These are phyloP conservation scores for Holacanthus passer DNA, from an alignment of 2,113 vertebrate species.

Conservation along the genomic window DNA sequence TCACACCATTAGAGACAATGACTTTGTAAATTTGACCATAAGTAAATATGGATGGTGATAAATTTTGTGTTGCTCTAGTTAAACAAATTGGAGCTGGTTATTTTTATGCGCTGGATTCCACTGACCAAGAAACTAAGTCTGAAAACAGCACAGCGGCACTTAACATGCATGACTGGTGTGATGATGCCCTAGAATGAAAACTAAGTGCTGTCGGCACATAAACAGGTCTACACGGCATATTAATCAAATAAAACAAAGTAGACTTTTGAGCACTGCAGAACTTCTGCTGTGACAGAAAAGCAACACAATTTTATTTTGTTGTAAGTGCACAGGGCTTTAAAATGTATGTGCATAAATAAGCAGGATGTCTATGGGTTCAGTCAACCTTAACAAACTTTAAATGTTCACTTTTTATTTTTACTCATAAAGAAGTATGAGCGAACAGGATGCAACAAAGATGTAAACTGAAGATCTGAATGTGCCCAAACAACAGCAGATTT, in stretches of 20 bases:
- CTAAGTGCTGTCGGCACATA: background rate
- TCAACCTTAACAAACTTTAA: background rate
- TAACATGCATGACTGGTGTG: slow-evolving; percentile 7
- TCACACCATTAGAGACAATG: background rate
- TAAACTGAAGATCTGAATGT: background rate
- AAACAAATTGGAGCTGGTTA: background rate
- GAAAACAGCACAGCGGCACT: background rate
- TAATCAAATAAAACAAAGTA: background rate
- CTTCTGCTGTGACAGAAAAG: background rate
- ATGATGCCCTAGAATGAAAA: background rate
- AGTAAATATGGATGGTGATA: background rate
- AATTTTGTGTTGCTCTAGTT: background rate
- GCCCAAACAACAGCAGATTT: background rate
- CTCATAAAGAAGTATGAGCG: no score
- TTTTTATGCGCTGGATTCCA: background rate
- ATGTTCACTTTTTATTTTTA: background rate
- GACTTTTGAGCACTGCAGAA: background rate
- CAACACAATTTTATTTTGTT: background rate
- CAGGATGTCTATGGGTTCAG: background rate
- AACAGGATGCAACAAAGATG: background rate
- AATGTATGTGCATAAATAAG: background rate
- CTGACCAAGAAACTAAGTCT: background rate
- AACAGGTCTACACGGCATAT: background rate
- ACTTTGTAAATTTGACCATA: background rate
- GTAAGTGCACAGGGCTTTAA: background rate